Percentiles rank a stretch among this genome's conserved stretches.
These are phyloP conservation scores for Cartodere bifasciata DNA, from an alignment of 2,888 invertebrate genomes.

Conservation along the genomic window DNA sequence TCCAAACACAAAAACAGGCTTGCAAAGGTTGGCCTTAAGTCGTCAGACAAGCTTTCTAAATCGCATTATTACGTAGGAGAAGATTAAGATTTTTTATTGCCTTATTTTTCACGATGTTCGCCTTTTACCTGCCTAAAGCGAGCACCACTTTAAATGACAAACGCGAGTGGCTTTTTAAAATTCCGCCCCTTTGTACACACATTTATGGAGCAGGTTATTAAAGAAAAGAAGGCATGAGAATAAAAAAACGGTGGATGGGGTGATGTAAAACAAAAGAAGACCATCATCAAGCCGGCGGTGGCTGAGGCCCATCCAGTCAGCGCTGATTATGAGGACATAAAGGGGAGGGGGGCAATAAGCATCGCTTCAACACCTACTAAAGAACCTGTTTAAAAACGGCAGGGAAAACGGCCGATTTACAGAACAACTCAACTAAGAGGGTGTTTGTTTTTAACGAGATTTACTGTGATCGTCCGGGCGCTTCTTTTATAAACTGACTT, in stretches of 20 bases:
- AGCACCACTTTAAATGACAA: slow-evolving; percentile 31
- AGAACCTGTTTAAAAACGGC: slow-evolving; percentile 27
- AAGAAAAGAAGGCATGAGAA: slow-evolving; percentile 28
- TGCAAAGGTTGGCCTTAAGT: no score
- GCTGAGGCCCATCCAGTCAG: slow-evolving; percentile 24
- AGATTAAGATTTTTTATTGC: no score
- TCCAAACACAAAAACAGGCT: no score
- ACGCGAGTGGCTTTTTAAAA: slow-evolving; percentile 31
- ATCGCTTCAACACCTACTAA: slow-evolving; percentile 27
- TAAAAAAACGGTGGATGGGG: slow-evolving; percentile 27
- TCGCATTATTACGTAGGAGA: no score
- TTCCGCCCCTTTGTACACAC: slow-evolving; percentile 27
- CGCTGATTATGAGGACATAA: slow-evolving; percentile 26
- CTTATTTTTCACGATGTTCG: no score
- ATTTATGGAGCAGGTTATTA: slow-evolving; percentile 28
- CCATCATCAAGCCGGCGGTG: slow-evolving; percentile 24
- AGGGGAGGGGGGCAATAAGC: slow-evolving; percentile 18
- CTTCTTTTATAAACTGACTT: no score
- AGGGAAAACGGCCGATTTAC: slow-evolving; percentile 28
- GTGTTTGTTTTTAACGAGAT: slow-evolving; percentile 37
- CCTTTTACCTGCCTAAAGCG: no score
- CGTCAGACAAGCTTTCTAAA: no score
- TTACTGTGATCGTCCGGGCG: slow-evolving; percentile 30
- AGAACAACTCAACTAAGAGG: slow-evolving; percentile 32
- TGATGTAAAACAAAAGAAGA: slow-evolving; percentile 29